Base-by-base conservation (phyloP, 2,113 vertebrate species). In the Lagopus muta region DNA sequence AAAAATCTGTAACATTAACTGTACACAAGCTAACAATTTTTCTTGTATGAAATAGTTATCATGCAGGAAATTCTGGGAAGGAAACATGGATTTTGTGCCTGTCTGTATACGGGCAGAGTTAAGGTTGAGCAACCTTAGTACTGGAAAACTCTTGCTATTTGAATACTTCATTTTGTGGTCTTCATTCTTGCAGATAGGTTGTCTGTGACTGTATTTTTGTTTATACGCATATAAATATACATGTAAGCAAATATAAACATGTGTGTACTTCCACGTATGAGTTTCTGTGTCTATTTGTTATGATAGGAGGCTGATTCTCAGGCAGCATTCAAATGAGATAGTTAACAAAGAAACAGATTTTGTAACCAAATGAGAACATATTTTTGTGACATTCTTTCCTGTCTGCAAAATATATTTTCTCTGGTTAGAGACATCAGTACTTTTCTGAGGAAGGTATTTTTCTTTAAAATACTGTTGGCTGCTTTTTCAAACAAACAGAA, bases 281-380 rank as follows among this genome's bases (percentile, higher is more conserved):
- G 43, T 92, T 90, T 92, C 80, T 93, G n/a, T 85, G 87, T 91
- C 81, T 93, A 82, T 93, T 93, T 96, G 88, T 95, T 95, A 91
- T 93, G 92, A 94, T 87, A 92, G 81, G 64, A 94, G 87, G 70
- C 84, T 92, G 92, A 96, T 78, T 95, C 82, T 73, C 87, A 91
- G 81, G 91, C 78, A 94, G 83, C 80, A 95, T 95, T 92, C 94
- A 94, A 93, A 96, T 94, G 58, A 96, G 62, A 77, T 76, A 95
- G 89, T 94, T 91, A 91, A 93, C 84, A 90, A 94, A 95, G 92
- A 90, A 93, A 94, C 89, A 94, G 91, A 93, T 93, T 96, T 95
- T 92, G 94, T 93, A 95, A 92, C 86, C 78, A 93, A 93, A 96
- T 95, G 82, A 95, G 92, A 95, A 93, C 92, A 95, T 92, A 85